These are phyloP conservation scores for Trichomycterus rosablanca DNA, from an alignment of 2,113 vertebrate species.

Conservation along the genomic window DNA sequence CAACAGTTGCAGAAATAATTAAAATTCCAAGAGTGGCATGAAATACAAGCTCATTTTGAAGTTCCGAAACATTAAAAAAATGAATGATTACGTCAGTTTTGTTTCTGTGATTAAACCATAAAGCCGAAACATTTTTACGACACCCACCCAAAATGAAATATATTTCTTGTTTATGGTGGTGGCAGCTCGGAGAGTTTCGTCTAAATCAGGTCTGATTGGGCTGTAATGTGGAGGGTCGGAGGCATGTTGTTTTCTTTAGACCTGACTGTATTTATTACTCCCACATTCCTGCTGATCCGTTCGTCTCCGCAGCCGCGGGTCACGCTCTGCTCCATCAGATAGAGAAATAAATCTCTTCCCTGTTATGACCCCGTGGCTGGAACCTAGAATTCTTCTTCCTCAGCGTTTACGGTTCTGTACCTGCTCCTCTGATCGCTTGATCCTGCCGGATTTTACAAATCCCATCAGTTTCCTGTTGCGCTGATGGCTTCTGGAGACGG, in stretches of 20 bases:
- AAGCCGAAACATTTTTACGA: neutral
- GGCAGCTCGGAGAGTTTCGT: neutral
- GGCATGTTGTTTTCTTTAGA: constrained; percentile 6
- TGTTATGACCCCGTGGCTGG: constrained; percentile 5
- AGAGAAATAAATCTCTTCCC: constrained; percentile 21
- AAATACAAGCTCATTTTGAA: too few relatives aligned
- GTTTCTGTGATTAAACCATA: neutral
- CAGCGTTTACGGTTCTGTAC: constrained; percentile 14
- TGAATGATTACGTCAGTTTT: neutral
- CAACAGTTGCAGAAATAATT: too few relatives aligned
- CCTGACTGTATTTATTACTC: constrained; percentile 23
- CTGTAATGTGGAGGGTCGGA: constrained; percentile 1
- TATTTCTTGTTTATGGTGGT: too few relatives aligned
- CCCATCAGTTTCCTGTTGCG: too few relatives aligned
- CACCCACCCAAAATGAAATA: neutral
- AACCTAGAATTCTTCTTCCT: constrained; percentile 15
- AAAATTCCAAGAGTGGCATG: too few relatives aligned
- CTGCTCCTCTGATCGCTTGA: constrained; percentile 18
- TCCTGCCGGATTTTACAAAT: too few relatives aligned
- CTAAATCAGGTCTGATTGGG: neutral
- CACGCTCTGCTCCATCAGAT: constrained; percentile 6
- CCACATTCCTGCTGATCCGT: constrained; percentile 22
- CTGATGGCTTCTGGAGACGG: too few relatives aligned
- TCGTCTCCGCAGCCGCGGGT: constrained; percentile 20
- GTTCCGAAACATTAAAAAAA: neutral